Base-by-base conservation (phyloP, 2,888 invertebrate species). In the Nowickia ferox region DNA sequence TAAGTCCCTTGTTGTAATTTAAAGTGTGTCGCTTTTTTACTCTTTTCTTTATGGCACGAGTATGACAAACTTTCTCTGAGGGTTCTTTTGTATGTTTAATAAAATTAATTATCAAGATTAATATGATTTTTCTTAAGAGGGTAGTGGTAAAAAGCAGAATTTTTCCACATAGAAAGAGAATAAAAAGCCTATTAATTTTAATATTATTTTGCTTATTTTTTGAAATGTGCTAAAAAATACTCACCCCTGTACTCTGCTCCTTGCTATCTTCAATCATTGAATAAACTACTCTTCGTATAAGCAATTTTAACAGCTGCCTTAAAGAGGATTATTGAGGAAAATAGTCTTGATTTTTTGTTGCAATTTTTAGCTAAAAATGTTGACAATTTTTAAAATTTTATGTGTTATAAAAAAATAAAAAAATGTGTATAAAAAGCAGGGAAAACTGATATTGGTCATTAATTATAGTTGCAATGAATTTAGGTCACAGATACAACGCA, bases 321-420 rank as follows among this genome's bases (percentile, higher is more conserved):
- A 87, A 30, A 88, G 88, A 87, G 88, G 88, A 88, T 88, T 88
- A 88, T 81, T 87, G 72, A 84, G 48, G 66, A 85, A 42, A 68
- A 42, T 53, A 78, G 38, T 30, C 63, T 46, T 15, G 40, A n/a
- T n/a, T 68, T 75, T 86, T 75, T 81, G n/a, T 48, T 40, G 17
- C 40, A 51, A 53, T 78, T 78, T 82, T 85, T 61, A 17, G 15
- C 59, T 13, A 53, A 85, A 85, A 84, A 65, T 8, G 48, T 65
- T 76, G 83, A 79, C 59, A 78, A 75, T 87, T 83, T 78, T 72
- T 75, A 74, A 69, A 74, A 40, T 74, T 79, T 66, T 76, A 81
- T 84, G 48, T 61, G 17, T 44, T 53, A 74, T 74, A 78, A 68
- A 68, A 76, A 63, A 76, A 74, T 53, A 71, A 66, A 19, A 69